Evolutionary conservation across 2,797 vertebrate species (phyloP), one percentile per base, ranked within the genome.

Genomic region (Pterois miles): DNA sequence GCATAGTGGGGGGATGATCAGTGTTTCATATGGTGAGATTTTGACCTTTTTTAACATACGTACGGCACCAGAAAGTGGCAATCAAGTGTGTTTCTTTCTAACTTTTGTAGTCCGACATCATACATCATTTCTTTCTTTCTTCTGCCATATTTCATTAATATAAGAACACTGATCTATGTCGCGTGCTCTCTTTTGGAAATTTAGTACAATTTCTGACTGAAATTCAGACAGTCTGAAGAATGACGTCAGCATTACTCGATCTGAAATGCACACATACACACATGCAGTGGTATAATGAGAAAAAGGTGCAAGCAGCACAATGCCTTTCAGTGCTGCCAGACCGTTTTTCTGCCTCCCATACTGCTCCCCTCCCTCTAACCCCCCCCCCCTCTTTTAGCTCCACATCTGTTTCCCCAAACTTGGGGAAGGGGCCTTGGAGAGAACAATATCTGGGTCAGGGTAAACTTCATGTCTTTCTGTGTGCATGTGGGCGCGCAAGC

Each of bases 351-450:
- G 29, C 76, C 75, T 78, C 84, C 69, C 46, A 34, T 65, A 22
- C 53, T 31, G 68, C 75, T 79, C 81, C 86, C 87, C 63, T 80
- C 79, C 86, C 88, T 84, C 88, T 73, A 14, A 8, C 1, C 54
- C 59, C 65, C 20, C 65, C 16, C 60, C 48, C 76, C 48, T 52
- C 71, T 65, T 80, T 82, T 65, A 68, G 77, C 81, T 90, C 91
- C 92, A 94, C 93, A 94, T 94, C 93, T 94, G 93, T 85, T 93
- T 93, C 89, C 43, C 76, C 88, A 84, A 92, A 92, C 85, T 85
- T 77, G 59, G 86, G 62, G 65, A 86, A 80, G 92, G 83, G 85
- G 89, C 92, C 92, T 91, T 89, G 72, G 87, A 87, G 80, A 92
- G 80, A 83, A 89, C 88, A 83, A 92, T 93, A 90, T 93, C 85